Conservation (phyloP, 1,140 invertebrate genomes). For the Pseudomyrmex flavicornis region DNA sequence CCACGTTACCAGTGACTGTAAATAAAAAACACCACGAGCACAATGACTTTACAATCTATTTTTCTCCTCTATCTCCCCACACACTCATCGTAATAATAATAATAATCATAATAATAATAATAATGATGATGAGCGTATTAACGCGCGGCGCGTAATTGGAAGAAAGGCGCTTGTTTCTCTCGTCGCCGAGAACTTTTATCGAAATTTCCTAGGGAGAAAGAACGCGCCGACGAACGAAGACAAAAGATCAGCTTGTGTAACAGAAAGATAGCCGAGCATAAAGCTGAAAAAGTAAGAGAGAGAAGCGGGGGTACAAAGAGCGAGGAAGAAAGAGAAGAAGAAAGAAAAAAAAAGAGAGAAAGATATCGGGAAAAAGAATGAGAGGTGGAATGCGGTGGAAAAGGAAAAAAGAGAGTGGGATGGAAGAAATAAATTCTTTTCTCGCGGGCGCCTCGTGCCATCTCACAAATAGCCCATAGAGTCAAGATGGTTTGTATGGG, state of each 20-base stretch:
- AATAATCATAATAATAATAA: slow-evolving; percentile 14
- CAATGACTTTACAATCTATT: not conserved
- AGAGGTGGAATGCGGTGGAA: not conserved
- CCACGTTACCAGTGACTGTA: not conserved
- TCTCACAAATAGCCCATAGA: slow-evolving; percentile 72
- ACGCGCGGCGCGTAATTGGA: not conserved
- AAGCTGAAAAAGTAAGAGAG: slow-evolving; percentile 23
- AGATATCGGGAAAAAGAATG: slow-evolving; percentile 9
- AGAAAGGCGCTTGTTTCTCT: slow-evolving; percentile 8
- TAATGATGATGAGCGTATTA: slow-evolving; percentile 31
- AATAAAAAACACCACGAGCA: not conserved
- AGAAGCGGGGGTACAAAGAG: slow-evolving; percentile 5
- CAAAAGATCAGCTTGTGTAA: slow-evolving; percentile 11
- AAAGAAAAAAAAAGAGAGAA: not conserved
- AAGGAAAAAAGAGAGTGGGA: not conserved
- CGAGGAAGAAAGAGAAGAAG: not conserved
- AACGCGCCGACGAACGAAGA: not conserved
- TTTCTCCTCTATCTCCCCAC: too few relatives aligned
- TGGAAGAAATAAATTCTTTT: slow-evolving; percentile 66
- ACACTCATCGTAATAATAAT: slow-evolving; percentile 2
- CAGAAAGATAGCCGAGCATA: slow-evolving; percentile 24
- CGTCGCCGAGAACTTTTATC: slow-evolving; percentile 10
- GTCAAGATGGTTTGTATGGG: slow-evolving; percentile 69
- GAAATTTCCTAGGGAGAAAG: slow-evolving; percentile 34
- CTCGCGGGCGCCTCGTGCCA: slow-evolving; percentile 42